Base-by-base conservation (phyloP, 2,113 vertebrate species). In the Chionomys nivalis region DNA sequence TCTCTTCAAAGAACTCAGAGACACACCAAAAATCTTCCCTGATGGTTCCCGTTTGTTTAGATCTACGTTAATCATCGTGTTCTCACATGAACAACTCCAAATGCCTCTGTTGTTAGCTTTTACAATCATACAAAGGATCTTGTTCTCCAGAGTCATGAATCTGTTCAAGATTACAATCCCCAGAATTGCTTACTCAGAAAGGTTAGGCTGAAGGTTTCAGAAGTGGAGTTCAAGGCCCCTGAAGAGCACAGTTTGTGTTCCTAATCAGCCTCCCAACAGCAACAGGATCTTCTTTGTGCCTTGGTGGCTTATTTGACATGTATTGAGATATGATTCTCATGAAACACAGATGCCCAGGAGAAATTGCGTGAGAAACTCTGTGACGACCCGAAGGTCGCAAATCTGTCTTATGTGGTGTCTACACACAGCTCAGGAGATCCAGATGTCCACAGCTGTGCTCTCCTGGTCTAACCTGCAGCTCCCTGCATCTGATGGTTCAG, bases 171-270 rank as follows among this genome's bases (percentile, higher is more conserved):
- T 91, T 72, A 78, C 39, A 39, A 87, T 78, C 83, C 11, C 23
- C 33, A 7, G 33, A 82, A 58, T 81, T 44, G 33, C 76, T 79
- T n/a, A 39, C 58, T 44, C 9, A 42, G 49, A 42, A 87, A 17
- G 36, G 39, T 13, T 33, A 81, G 77, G 24, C 28, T 63, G 39
- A 49, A 2, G 61, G 24, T 68, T 42, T n/a, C 12, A 52, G 24
- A 58, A 89, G 49, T 7, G 58, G 89, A 96, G 75, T 61, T 75
- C 39, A 93, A 85, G 89, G 93, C 31, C 61, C 42, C 75, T 9
- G 1, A 83, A 83, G 75, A 93, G 76, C 49, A 17, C n/a, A 44
- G 24, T 31, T 28, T 55, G 61, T 83, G 9, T 79, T 83, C 87
- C 55, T 49, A 23, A 70, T 33, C 21, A 90, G 36, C 49, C 21